These are phyloP conservation scores for Pitangus sulphuratus DNA, from an alignment of 2,797 vertebrate genomes.

Conservation along the genomic window DNA sequence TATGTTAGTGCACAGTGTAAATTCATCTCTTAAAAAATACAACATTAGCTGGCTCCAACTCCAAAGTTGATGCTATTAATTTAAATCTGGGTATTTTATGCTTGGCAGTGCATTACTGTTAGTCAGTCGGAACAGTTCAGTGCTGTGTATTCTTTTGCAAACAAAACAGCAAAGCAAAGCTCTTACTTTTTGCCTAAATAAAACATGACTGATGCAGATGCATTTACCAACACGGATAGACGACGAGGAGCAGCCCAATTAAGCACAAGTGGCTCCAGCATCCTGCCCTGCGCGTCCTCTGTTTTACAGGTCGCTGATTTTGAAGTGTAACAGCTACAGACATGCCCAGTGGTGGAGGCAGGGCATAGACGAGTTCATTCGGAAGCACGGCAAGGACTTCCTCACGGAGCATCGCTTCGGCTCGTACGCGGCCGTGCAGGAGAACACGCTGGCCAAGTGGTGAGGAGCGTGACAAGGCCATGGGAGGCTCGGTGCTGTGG, in stretches of 20 bases:
- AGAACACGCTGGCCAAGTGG: constrained; percentile 90
- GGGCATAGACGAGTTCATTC: constrained; percentile 88
- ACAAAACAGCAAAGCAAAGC: neutral
- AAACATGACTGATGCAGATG: neutral
- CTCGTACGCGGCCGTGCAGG: constrained; percentile 87
- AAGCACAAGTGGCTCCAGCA: neutral
- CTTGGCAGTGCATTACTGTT: neutral
- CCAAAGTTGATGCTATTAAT: neutral
- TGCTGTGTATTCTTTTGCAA: neutral
- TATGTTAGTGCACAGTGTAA: neutral
- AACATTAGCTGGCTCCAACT: neutral
- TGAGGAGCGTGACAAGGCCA: constrained; percentile 38
- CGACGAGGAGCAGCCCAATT: neutral
- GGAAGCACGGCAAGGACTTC: constrained; percentile 86
- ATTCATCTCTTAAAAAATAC: neutral
- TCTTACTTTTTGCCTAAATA: neutral
- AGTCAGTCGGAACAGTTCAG: neutral
- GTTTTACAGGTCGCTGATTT: constrained; percentile 84
- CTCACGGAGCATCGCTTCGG: constrained; percentile 91
- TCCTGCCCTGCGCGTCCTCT: neutral
- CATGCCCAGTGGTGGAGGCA: constrained; percentile 97
- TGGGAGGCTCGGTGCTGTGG: accelerated
- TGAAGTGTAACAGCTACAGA: constrained; percentile 94
- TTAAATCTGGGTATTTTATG: neutral
- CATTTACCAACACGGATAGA: accelerated